Evolutionary conservation across 2,888 invertebrate genomes (phyloP).

Genomic region (Malthinus seriepunctatus): DNA sequence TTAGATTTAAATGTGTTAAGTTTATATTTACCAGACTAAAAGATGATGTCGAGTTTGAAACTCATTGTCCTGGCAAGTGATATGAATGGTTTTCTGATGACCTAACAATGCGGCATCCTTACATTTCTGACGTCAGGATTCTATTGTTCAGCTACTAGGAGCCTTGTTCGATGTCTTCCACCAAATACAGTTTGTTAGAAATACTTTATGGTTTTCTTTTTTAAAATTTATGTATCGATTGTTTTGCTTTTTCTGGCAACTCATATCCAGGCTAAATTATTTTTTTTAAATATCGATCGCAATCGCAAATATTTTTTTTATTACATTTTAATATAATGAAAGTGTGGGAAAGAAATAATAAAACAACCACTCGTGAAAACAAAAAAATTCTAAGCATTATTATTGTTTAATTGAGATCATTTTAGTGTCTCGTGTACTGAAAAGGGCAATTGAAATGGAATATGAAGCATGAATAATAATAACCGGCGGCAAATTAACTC

Average conservation of each 20-base stretch:
- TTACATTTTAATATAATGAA: too few species aligned
- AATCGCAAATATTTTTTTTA: too few species aligned
- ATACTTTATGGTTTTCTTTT: conserved; percentile 19
- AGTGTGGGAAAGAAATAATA: too few species aligned
- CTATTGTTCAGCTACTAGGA: conserved; percentile 24
- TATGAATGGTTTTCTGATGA: conserved; percentile 40
- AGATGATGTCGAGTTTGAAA: conserved; percentile 30
- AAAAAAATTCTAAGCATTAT: conserved; percentile 2
- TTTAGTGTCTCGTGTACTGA: neutral
- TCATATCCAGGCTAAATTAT: neutral
- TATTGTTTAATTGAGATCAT: conserved; percentile 17
- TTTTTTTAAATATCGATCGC: too few species aligned
- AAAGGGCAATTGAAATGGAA: too few species aligned
- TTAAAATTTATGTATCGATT: conserved; percentile 26
- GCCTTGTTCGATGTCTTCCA: conserved; percentile 21
- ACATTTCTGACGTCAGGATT: conserved; percentile 29
- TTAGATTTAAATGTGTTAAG: conserved; percentile 18
- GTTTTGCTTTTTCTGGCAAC: conserved; percentile 18
- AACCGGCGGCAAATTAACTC: too few species aligned
- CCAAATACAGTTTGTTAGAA: conserved; percentile 19
- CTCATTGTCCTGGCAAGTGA: conserved; percentile 37
- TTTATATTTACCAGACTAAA: conserved; percentile 22
- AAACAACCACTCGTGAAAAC: conserved; percentile 8
- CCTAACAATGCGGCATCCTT: conserved; percentile 37
- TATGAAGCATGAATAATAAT: too few species aligned